Percentiles rank a stretch among this genome's conserved stretches.
phyloP scores from a whole-genome alignment of 2,113 vertebrate species.

The Hippocampus abdominalis region DNA sequence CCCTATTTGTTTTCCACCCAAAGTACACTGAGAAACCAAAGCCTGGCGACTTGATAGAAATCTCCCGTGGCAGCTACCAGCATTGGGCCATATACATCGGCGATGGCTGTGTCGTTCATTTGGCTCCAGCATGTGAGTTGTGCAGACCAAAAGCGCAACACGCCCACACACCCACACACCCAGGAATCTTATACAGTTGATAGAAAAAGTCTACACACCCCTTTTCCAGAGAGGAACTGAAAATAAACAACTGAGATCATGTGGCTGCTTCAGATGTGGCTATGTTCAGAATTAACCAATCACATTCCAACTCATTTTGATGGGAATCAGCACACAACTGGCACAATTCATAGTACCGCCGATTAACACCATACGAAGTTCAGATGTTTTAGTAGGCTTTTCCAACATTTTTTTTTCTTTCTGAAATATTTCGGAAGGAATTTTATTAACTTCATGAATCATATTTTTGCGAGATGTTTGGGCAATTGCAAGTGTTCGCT shows the following conservation, averaged over 20 bases:
- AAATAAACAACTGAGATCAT: too few relatives aligned
- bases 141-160: not conserved
- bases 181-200: not conserved
- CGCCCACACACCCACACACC: not conserved
- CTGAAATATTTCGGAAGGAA: too few relatives aligned
- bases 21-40: constrained; percentile 69
- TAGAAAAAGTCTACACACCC: not conserved
- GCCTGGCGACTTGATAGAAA: constrained; percentile 82
- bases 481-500: too few relatives aligned
- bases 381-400: too few relatives aligned
- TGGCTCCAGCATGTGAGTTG: constrained; percentile 76
- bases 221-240: not conserved
- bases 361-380: too few relatives aligned
- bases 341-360: too few relatives aligned
- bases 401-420: too few relatives aligned
- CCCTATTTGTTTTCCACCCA: not conserved
- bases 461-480: too few relatives aligned
- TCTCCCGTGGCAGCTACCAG: constrained; percentile 74
- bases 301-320: not conserved
- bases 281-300: too few relatives aligned
- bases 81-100: constrained; percentile 87
- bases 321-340: too few relatives aligned
- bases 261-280: too few relatives aligned
- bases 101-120: constrained; percentile 77
- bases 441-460: too few relatives aligned